Percentiles rank a stretch among this genome's conserved stretches.
Evolutionary conservation across 2,113 vertebrate species (phyloP).

Genomic region (Leucopsar rothschildi): DNA sequence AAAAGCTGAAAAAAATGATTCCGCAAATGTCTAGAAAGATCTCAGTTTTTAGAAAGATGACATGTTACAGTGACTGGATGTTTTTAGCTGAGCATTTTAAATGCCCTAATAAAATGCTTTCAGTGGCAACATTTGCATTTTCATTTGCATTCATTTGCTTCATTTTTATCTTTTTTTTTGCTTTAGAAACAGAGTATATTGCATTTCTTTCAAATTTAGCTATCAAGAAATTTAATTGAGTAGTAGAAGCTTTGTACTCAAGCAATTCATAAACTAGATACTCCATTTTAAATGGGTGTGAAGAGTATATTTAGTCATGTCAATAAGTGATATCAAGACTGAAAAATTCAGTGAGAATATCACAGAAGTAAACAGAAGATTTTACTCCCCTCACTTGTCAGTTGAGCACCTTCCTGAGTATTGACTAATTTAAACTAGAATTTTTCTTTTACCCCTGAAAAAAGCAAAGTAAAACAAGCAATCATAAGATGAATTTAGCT

Average conservation of each 20-base stretch:
- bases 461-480: not conserved
- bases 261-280: not conserved
- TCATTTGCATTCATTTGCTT: not conserved
- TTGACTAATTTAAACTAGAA: not conserved
- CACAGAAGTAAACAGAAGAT: not conserved
- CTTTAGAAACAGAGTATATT: not conserved
- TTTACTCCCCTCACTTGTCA: not conserved
- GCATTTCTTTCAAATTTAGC: not conserved
- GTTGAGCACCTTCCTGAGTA: not conserved
- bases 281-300: not conserved
- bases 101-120: not conserved
- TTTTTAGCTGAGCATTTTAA: not conserved
- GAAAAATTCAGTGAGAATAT: not conserved
- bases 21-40: not conserved
- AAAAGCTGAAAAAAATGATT: not conserved
- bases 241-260: not conserved
- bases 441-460: not conserved
- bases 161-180: not conserved
- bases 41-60: not conserved
- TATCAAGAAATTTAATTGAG: not conserved
- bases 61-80: not conserved
- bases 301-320: not conserved
- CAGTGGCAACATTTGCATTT: not conserved
- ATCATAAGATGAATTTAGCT: not conserved
- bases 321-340: not conserved